phyloP scores from a whole-genome alignment of 1,140 invertebrate species.

The Cecropterus lyciades region DNA sequence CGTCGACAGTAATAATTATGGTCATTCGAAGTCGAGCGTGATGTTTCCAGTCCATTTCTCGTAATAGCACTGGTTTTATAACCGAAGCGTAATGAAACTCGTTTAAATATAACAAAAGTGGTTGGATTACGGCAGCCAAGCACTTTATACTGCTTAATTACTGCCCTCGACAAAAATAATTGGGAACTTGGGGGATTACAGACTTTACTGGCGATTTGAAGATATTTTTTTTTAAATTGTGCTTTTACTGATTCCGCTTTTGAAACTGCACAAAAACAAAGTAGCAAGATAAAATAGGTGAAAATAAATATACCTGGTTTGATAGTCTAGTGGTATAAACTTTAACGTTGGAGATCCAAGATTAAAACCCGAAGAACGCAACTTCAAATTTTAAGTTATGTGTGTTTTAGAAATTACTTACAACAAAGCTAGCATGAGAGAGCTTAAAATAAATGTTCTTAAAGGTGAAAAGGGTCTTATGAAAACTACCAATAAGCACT shows the following conservation, averaged over 20 bases:
- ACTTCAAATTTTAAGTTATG: too few relatives aligned
- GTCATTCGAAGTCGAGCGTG: slow-evolving; percentile 76
- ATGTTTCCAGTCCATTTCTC: slow-evolving; percentile 82
- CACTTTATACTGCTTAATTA: slow-evolving; percentile 83
- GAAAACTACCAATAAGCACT: too few relatives aligned
- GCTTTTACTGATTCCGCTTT: slow-evolving; percentile 22
- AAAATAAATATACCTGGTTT: neutral
- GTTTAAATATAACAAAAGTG: slow-evolving; percentile 83
- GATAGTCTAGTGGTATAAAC: too few relatives aligned
- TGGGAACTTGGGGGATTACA: slow-evolving; percentile 78
- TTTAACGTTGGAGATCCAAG: too few relatives aligned
- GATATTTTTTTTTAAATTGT: slow-evolving; percentile 45
- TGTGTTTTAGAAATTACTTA: too few relatives aligned
- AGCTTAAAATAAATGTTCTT: too few relatives aligned
- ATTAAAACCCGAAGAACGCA: too few relatives aligned
- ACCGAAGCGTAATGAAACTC: slow-evolving; percentile 82
- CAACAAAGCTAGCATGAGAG: too few relatives aligned
- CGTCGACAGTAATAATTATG: slow-evolving; percentile 68
- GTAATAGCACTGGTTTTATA: slow-evolving; percentile 80
- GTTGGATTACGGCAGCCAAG: slow-evolving; percentile 76
- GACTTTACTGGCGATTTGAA: slow-evolving; percentile 66
- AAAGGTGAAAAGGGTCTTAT: too few relatives aligned
- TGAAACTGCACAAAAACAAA: too few relatives aligned
- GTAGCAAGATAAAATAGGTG: too few relatives aligned
- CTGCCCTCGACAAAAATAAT: slow-evolving; percentile 80